Evolutionary conservation across 1,140 invertebrate species (phyloP).

Genomic region (Anastrepha ludens): DNA sequence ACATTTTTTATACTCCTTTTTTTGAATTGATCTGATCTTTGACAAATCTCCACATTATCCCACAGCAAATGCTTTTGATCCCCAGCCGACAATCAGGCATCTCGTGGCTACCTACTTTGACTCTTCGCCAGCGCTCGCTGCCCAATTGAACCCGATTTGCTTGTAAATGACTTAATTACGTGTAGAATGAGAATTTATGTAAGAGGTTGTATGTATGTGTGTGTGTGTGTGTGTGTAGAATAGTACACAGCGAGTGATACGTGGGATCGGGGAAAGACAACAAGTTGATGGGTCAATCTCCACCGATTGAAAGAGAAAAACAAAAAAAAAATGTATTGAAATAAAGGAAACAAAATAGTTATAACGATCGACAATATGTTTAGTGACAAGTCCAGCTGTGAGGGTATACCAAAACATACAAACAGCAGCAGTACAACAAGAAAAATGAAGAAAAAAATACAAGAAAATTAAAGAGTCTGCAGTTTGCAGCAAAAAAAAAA

Average conservation of each 20-base stretch:
- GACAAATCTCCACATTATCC: constrained; percentile 52
- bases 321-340: neutral
- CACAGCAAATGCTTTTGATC: constrained; percentile 29
- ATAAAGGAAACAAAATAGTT: neutral
- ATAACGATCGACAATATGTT: constrained; percentile 67
- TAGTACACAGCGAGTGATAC: neutral
- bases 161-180: constrained; percentile 56
- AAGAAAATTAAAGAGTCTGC: neutral
- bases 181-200: constrained; percentile 50
- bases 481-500: neutral
- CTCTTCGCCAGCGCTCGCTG: neutral
- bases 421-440: constrained; percentile 56
- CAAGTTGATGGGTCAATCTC: constrained; percentile 47
- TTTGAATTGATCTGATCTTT: constrained; percentile 30
- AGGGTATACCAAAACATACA: constrained; percentile 54
- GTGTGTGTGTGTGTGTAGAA: neutral
- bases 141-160: constrained; percentile 27
- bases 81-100: neutral
- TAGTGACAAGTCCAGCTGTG: constrained; percentile 73
- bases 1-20: neutral
- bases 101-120: neutral
- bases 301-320: neutral
- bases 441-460: neutral
- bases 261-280: constrained; percentile 27
- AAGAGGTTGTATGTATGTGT: neutral